Evolutionary conservation across 1,140 invertebrate genomes (phyloP), one percentile per base, ranked within the genome.

Genomic region (Amyelois transitella): DNA sequence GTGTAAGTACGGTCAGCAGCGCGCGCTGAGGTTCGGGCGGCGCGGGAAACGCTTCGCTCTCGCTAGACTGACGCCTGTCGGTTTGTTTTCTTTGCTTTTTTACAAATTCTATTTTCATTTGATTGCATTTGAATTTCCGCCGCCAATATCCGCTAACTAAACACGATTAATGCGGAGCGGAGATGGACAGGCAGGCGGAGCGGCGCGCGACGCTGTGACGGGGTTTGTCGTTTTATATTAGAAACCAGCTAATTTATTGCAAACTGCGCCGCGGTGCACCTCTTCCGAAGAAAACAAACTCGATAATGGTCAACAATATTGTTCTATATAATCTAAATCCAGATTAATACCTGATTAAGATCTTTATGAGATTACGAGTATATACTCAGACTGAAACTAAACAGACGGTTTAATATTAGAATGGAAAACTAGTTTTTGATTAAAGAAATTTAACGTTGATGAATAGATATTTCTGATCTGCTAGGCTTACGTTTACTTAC

Each of bases 121-220:
- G 86, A 89, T 89, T 88, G 87, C 86, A 89, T 89, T 89, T 86
- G 86, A 88, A 88, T 88, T 89, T 89, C 86, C 83, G 78, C 79
- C 88, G 86, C 85, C 86, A 81, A 89, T 89, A 89, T 88, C 86
- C 85, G 84, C 86, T 89, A 88, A 88, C 88, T 89, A 89, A 89
- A 89, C 88, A 89, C 86, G 88, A 89, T 88, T 89, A 89, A 89
- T 88, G 88, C 78, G 78, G 75, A 70, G 75, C 72, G 80, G 72
- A 85, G 78, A 82, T 79, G 82, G 85, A 86, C 79, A 83, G 81
- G 67, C 76, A 73, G 80, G 72, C 57, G 67, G 66, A 51, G 55
- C 65, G 65, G 49, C 50, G 58, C 59, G 65, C 25, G 25, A 78
- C 66, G 74, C 75, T 76, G 67, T 70, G 69, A 75, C 72, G 72